These are phyloP conservation scores for Acanthurus leucopareius DNA, from an alignment of 2,797 vertebrate genomes.

Conservation along the genomic window DNA sequence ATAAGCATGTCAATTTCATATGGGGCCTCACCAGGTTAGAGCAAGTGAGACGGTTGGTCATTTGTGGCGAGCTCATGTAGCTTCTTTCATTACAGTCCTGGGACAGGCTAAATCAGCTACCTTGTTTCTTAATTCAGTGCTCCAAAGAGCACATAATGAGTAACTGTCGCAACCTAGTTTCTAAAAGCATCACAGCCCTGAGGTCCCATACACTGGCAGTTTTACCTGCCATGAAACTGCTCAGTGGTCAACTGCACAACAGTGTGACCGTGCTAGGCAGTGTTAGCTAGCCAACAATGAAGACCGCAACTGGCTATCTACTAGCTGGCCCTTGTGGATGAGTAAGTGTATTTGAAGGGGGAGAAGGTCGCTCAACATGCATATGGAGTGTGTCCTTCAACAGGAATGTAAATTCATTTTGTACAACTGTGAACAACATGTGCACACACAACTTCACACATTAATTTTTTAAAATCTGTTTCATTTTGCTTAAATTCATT, in stretches of 20 bases:
- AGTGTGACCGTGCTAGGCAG: slow-evolving; percentile 15
- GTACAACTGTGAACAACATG: neutral
- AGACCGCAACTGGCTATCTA: slow-evolving; percentile 11
- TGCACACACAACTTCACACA: neutral
- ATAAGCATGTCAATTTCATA: slow-evolving; percentile 44
- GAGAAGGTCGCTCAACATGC: neutral
- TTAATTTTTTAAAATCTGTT: neutral
- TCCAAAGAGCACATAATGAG: slow-evolving; percentile 65
- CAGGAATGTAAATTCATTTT: neutral
- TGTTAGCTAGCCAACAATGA: slow-evolving; percentile 39
- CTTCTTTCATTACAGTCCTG: slow-evolving; percentile 5
- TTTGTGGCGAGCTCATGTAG: slow-evolving; percentile 12
- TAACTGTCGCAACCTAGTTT: slow-evolving; percentile 65
- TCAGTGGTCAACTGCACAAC: slow-evolving; percentile 34
- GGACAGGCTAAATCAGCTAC: slow-evolving; percentile 48
- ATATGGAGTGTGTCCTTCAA: neutral
- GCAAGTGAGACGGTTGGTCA: slow-evolving; percentile 36
- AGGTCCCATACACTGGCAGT: slow-evolving; percentile 47
- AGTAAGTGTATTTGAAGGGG: neutral
- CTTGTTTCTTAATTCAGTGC: slow-evolving; percentile 53
- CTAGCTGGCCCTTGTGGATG: slow-evolving; percentile 10
- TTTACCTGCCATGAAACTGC: slow-evolving; percentile 44
- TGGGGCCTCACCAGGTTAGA: slow-evolving; percentile 27
- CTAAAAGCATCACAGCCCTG: slow-evolving; percentile 63
- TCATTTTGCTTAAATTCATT: neutral